Percentiles rank a stretch among this genome's conserved stretches.
These are phyloP conservation scores for Oligia strigilis DNA, from an alignment of 2,888 invertebrate genomes.

Conservation along the genomic window DNA sequence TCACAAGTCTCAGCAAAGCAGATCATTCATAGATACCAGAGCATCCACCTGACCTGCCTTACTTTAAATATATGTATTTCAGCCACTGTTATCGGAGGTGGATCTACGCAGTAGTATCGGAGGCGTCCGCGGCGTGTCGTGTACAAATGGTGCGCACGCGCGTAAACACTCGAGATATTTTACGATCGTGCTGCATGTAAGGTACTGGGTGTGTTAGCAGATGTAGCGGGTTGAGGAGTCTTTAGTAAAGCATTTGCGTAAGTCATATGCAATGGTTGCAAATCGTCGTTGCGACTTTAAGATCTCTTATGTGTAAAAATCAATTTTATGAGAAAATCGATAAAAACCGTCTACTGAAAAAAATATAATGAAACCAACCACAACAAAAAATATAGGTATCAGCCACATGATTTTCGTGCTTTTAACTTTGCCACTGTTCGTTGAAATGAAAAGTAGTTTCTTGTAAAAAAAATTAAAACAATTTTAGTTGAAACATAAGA, in stretches of 20 bases:
- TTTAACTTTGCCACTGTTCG: too few relatives aligned
- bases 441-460: too few relatives aligned
- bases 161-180: constrained; percentile 74
- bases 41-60: background rate
- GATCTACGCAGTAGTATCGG: constrained; percentile 64
- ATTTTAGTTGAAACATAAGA: too few relatives aligned
- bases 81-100: constrained; percentile 55
- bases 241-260: background rate
- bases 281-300: too few relatives aligned
- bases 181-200: constrained; percentile 69
- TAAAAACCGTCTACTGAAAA: too few relatives aligned
- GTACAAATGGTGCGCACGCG: constrained; percentile 75
- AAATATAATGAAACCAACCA: too few relatives aligned
- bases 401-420: too few relatives aligned
- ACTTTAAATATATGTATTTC: constrained; percentile 34
- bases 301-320: too few relatives aligned
- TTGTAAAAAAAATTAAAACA: too few relatives aligned
- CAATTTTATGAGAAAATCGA: too few relatives aligned
- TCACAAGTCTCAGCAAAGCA: background rate
- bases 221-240: background rate
- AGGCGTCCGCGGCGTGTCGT: constrained; percentile 65
- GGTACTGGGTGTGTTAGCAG: constrained; percentile 47
- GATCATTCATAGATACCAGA: constrained; percentile 1
- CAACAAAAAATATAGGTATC: too few relatives aligned
- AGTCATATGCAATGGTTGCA: too few relatives aligned